Percentiles rank a stretch among this genome's conserved stretches.
Conservation (phyloP, 2,797 vertebrate genomes). For the Dallia pectoralis region DNA sequence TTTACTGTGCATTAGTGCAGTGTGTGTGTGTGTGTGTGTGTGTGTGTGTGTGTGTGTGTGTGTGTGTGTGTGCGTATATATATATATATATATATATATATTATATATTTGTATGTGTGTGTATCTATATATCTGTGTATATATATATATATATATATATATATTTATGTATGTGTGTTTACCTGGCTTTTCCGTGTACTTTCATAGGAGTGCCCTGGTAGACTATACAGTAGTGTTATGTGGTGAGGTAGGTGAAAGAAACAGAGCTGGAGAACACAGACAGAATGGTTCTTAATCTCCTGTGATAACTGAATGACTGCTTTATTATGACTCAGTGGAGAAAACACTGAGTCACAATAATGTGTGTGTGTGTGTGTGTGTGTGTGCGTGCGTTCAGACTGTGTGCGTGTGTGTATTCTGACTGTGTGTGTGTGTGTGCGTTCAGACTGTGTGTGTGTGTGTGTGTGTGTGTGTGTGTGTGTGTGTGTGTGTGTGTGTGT, state of each 20-base stretch:
- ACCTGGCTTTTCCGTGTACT: conserved; percentile 7
- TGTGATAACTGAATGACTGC: conserved; percentile 48
- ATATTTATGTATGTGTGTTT: not conserved
- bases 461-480: no score
- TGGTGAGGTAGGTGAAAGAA: conserved; percentile 46
- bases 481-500: no score
- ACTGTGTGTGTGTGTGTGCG: no score
- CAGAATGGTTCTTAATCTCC: conserved; percentile 49
- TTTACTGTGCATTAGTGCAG: not conserved
- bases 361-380: no score
- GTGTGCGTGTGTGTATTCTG: no score
- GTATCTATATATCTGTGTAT: not conserved
- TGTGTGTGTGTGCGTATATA: not conserved
- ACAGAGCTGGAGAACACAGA: conserved; percentile 59
- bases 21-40: conserved; percentile 17
- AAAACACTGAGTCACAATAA: no score
- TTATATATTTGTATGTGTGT: not conserved
- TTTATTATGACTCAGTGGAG: conserved; percentile 75
- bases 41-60: conserved; percentile 17
- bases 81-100: not conserved
- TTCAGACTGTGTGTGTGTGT: no score
- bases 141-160: not conserved
- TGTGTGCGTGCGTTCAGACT: no score
- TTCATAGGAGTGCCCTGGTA: conserved; percentile 43
- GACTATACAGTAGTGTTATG: conserved; percentile 69